These are phyloP conservation scores for Lerista edwardsae DNA, from an alignment of 2,797 vertebrate genomes.

Conservation along the genomic window DNA sequence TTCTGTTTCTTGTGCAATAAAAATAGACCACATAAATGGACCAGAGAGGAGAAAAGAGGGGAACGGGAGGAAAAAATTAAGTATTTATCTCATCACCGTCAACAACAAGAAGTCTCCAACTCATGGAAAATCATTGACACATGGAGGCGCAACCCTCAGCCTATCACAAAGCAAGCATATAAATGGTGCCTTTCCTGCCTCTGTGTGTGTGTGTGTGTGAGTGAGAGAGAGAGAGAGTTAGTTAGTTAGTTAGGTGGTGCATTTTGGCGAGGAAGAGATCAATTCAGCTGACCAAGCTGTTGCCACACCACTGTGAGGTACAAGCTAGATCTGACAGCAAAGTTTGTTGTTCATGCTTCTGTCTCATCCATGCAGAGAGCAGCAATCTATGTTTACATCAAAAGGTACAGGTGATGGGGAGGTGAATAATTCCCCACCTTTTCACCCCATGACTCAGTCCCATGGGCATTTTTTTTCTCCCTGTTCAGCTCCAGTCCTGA, in stretches of 20 bases:
- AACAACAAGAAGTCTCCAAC: not conserved
- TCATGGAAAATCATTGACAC: not conserved
- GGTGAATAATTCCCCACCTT: not conserved
- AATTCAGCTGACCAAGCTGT: not conserved
- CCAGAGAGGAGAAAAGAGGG: not conserved
- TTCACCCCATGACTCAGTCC: not conserved
- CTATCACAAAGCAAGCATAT: not conserved
- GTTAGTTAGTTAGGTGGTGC: too few relatives aligned
- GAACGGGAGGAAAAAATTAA: not conserved
- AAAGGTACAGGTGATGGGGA: not conserved
- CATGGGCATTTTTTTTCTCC: not conserved
- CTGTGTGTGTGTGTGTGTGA: too few relatives aligned
- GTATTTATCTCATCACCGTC: not conserved
- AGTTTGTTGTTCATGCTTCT: not conserved
- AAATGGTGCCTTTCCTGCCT: not conserved
- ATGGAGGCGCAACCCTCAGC: not conserved
- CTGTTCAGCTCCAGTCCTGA: not conserved
- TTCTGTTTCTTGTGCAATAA: not conserved
- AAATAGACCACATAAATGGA: not conserved
- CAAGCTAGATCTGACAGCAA: not conserved
- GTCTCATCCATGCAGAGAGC: not conserved
- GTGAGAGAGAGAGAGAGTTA: too few relatives aligned
- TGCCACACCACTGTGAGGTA: not conserved
- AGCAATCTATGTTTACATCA: not conserved
- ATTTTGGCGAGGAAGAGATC: not conserved